These are phyloP conservation scores for Myopa tessellatipennis DNA, from an alignment of 2,888 invertebrate species.

Conservation along the genomic window DNA sequence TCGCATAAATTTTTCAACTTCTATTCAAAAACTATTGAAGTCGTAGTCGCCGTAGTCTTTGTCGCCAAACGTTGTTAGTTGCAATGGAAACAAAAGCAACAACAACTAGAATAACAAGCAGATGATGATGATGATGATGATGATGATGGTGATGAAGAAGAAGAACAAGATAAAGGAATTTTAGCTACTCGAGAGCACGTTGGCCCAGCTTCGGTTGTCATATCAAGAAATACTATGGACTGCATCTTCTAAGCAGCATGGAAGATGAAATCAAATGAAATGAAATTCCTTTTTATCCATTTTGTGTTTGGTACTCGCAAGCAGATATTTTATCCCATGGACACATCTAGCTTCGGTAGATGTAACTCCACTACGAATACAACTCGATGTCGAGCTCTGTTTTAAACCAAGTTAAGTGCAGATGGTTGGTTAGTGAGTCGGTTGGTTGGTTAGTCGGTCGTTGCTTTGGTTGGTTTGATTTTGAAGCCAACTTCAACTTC, in stretches of 20 bases:
- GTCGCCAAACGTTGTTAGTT: not conserved
- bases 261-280: slow-evolving; percentile 5
- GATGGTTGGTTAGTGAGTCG: not conserved
- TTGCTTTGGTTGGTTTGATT: not conserved
- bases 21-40: slow-evolving; percentile 28
- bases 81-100: not conserved
- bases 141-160: not conserved
- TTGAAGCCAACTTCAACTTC: slow-evolving; percentile 1
- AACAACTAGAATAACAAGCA: not conserved
- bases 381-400: not conserved
- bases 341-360: not conserved
- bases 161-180: slow-evolving; percentile 18
- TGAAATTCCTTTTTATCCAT: slow-evolving; percentile 9
- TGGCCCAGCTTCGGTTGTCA: slow-evolving; percentile 7
- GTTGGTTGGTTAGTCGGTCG: not conserved
- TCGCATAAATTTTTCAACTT: slow-evolving; percentile 29
- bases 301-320: not conserved
- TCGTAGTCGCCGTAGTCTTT: not conserved
- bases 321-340: slow-evolving; percentile 12
- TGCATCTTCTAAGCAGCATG: not conserved
- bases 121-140: not conserved
- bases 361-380: not conserved
- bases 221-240: slow-evolving; percentile 5
- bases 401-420: not conserved
- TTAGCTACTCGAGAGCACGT: not conserved